A percentile compares a stretch with the other conserved stretches of the same genome.
Conservation (phyloP, 1,140 invertebrate genomes). For the Varroa destructor region DNA sequence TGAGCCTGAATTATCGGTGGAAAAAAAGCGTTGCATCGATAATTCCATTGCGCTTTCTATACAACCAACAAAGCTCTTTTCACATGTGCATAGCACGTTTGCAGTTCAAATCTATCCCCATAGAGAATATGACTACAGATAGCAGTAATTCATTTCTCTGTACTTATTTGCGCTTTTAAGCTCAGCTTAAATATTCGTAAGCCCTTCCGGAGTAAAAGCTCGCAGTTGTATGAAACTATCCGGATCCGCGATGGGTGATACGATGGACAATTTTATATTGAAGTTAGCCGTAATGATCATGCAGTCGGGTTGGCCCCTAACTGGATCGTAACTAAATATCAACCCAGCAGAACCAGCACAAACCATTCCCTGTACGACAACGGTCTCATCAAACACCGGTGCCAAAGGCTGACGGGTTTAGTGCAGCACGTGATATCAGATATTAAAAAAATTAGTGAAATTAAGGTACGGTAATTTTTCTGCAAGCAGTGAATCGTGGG, state of each 20-base stretch:
- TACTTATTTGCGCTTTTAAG: background rate
- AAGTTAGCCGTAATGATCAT: constrained; percentile 63
- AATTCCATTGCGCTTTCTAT: background rate
- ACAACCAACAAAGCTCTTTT: background rate
- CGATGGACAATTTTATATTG: constrained; percentile 67
- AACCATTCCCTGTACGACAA: constrained; percentile 68
- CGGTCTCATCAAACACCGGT: constrained; percentile 54
- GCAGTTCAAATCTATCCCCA: no score
- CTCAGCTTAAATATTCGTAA: background rate
- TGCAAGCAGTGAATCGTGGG: no score
- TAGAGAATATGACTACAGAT: no score
- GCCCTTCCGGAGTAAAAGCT: background rate
- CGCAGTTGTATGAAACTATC: constrained; percentile 48
- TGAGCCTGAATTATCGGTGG: no score
- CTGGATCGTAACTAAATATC: constrained; percentile 62
- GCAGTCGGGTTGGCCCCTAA: constrained; percentile 50
- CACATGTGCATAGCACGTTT: no score
- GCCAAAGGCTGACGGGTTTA: constrained; percentile 46
- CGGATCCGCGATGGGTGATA: constrained; percentile 57
- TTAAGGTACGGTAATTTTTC: no score
- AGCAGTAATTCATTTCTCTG: no score
- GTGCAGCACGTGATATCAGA: no score
- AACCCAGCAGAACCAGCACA: constrained; percentile 58
- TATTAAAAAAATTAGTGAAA: no score
- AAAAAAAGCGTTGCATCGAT: no score